Conservation (phyloP, 2,797 vertebrate species). For the Sebastolobus altivelis region DNA sequence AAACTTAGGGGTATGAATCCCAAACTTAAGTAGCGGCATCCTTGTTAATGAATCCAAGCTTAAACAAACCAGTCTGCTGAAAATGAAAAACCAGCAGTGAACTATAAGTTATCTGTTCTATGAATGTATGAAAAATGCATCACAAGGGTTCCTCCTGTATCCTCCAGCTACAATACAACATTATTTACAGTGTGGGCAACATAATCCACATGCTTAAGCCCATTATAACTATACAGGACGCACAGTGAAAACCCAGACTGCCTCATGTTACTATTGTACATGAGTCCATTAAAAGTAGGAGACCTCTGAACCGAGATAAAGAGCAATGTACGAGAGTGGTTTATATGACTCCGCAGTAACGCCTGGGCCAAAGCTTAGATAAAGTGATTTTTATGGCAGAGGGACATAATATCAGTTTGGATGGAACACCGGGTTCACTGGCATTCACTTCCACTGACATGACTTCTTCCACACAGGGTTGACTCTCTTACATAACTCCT, state of each 20-base stretch:
- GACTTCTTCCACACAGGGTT: slow-evolving; percentile 18
- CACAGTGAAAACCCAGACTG: slow-evolving; percentile 17
- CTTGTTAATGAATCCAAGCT: slow-evolving; percentile 4
- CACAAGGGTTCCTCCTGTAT: neutral
- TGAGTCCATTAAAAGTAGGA: slow-evolving; percentile 74
- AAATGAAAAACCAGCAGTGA: neutral
- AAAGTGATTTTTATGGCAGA: slow-evolving; percentile 92
- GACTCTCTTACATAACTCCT: slow-evolving; percentile 8
- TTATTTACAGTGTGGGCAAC: neutral
- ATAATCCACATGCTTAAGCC: neutral
- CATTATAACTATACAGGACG: slow-evolving; percentile 11
- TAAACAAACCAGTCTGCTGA: neutral
- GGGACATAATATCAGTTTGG: slow-evolving; percentile 83
- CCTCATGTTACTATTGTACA: slow-evolving; percentile 52
- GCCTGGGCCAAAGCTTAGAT: slow-evolving; percentile 89
- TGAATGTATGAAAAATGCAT: neutral
- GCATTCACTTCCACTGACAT: slow-evolving; percentile 68
- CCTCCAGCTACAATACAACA: neutral
- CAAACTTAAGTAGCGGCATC: slow-evolving; percentile 12
- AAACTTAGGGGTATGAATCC: slow-evolving; percentile 4
- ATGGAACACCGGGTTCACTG: slow-evolving; percentile 88
- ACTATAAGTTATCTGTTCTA: neutral
- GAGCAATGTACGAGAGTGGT: slow-evolving; percentile 87
- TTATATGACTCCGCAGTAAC: slow-evolving; percentile 92
- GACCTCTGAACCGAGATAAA: slow-evolving; percentile 86